A percentile compares a stretch with the other conserved stretches of the same genome.
These are phyloP conservation scores for Paguma larvata DNA, from an alignment of 2,797 vertebrate genomes.

Conservation along the genomic window DNA sequence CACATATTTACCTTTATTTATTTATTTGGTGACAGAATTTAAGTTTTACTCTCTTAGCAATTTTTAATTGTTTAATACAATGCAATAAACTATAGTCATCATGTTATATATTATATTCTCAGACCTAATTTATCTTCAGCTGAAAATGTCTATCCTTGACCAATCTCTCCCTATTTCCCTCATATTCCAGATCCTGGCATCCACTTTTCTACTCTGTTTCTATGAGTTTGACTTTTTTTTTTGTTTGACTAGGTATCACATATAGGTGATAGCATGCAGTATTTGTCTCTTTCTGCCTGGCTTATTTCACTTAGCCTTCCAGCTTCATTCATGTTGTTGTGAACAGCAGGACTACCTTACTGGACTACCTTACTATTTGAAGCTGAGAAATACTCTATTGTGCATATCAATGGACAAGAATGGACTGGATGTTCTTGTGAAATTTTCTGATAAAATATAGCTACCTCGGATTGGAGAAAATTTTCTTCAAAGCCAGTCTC, in stretches of 20 bases:
- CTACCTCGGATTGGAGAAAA: slow-evolving; percentile 98
- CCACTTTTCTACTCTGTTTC: background rate
- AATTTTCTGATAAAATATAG: slow-evolving; percentile 97
- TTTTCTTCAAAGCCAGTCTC: slow-evolving; percentile 97
- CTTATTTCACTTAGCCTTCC: background rate
- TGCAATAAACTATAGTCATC: background rate
- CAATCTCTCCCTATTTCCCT: background rate
- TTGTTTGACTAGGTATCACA: background rate
- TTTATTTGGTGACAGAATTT: background rate
- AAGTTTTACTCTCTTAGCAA: background rate
- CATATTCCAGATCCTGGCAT: background rate
- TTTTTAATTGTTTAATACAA: background rate
- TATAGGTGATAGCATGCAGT: background rate
- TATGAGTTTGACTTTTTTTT: background rate
- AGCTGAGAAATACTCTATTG: background rate
- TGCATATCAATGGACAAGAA: slow-evolving; percentile 95
- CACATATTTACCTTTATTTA: background rate
- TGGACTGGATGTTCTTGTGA: slow-evolving; percentile 99
- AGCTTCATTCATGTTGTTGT: background rate
- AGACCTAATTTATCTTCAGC: background rate
- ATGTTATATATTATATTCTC: background rate
- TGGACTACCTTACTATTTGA: background rate
- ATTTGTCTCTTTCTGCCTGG: background rate
- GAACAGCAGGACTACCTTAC: background rate
- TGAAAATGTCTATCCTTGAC: background rate